These are phyloP conservation scores for Hippocampus comes DNA, from an alignment of 2,113 vertebrate genomes.

Conservation along the genomic window DNA sequence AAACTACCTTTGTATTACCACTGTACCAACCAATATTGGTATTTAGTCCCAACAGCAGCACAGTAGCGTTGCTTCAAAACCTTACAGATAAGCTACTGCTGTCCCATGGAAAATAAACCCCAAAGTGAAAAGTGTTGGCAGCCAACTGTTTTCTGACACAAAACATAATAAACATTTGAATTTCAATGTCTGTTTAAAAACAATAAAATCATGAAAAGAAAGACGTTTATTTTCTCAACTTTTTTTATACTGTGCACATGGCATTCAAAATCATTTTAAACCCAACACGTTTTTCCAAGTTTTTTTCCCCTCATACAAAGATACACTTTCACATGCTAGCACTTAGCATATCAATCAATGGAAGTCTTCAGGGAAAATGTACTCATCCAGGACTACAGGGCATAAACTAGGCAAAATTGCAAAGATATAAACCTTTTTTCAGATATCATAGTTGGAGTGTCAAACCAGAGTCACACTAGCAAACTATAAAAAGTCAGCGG, in stretches of 20 bases:
- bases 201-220: not conserved
- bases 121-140: too few species aligned
- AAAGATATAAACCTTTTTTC: conserved; percentile 59
- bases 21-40: too few species aligned
- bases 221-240: conserved; percentile 46
- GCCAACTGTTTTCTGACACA: not conserved
- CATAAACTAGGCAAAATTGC: conserved; percentile 66
- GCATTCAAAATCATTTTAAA: conserved; percentile 45
- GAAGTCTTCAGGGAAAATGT: conserved; percentile 34
- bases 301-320: conserved; percentile 39
- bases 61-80: too few species aligned
- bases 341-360: conserved; percentile 29
- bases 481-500: conserved; percentile 34
- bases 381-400: conserved; percentile 44
- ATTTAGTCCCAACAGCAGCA: too few species aligned
- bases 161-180: not conserved
- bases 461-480: conserved; percentile 50
- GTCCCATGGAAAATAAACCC: too few species aligned
- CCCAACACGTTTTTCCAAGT: conserved; percentile 45
- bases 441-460: conserved; percentile 49
- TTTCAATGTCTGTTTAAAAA: not conserved
- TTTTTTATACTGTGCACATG: not conserved
- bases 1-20: too few species aligned
- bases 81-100: too few species aligned
- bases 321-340: conserved; percentile 27